A percentile compares a stretch with the other conserved stretches of the same genome.
phyloP scores from a whole-genome alignment of 2,113 vertebrate genomes.

The Pseudonaja textilis region DNA sequence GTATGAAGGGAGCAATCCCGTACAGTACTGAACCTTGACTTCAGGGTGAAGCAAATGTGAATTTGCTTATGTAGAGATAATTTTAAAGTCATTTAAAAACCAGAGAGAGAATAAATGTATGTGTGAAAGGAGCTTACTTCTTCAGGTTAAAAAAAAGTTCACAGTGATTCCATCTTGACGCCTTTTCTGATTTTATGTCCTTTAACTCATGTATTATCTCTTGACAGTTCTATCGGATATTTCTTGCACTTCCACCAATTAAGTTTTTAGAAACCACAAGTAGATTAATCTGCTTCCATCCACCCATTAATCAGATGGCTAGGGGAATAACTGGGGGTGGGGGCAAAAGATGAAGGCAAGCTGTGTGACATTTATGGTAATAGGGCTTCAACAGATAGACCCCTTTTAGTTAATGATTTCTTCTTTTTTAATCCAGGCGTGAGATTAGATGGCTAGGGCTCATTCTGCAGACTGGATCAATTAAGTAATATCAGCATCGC shows the following conservation, averaged over 20 bases:
- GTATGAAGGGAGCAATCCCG: background rate
- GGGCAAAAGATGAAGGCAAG: conserved; percentile 34
- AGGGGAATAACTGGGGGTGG: conserved; percentile 56
- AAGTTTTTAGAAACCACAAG: conserved; percentile 65
- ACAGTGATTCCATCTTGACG: conserved; percentile 18
- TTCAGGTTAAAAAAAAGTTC: conserved; percentile 14
- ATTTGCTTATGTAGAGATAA: background rate
- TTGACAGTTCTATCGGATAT: conserved; percentile 65
- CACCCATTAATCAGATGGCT: conserved; percentile 62
- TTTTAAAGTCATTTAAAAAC: conserved; percentile 25
- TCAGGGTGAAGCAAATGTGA: conserved; percentile 10
- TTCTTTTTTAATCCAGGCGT: conserved; percentile 45
- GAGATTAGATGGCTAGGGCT: conserved; percentile 46
- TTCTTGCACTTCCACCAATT: conserved; percentile 64
- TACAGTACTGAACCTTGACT: background rate
- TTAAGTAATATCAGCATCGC: conserved; percentile 61
- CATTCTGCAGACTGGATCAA: conserved; percentile 58
- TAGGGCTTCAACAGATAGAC: conserved; percentile 59
- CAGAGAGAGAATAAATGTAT: background rate
- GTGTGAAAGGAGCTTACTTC: background rate
- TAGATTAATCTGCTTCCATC: conserved; percentile 62
- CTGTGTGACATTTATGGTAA: conserved; percentile 68
- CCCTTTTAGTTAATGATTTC: conserved; percentile 58
- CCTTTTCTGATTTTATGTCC: conserved; percentile 60
- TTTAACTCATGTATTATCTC: conserved; percentile 64